Evolutionary conservation across 2,113 vertebrate genomes (phyloP).

Genomic region (Addax nasomaculatus): DNA sequence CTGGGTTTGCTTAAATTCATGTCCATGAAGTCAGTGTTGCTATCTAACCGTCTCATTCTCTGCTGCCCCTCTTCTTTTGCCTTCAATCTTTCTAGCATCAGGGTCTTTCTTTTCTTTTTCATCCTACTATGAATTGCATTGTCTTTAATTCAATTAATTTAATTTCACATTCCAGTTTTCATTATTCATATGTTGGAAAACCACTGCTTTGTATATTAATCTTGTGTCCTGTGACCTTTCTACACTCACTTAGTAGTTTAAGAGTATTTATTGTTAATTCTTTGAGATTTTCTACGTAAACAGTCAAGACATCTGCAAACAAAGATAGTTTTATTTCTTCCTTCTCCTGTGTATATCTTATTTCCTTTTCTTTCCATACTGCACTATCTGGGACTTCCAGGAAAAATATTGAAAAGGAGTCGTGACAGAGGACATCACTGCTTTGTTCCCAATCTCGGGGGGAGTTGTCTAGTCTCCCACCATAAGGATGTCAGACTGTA

Average conservation of each 20-base stretch:
- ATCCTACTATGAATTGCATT: neutral
- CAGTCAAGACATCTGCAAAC: neutral
- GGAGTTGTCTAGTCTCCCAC: neutral
- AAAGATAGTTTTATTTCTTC: neutral
- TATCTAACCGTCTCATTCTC: neutral
- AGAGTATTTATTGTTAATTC: neutral
- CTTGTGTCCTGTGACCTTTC: neutral
- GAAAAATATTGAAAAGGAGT: neutral
- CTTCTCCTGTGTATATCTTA: neutral
- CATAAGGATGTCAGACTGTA: neutral
- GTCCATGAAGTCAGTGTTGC: neutral
- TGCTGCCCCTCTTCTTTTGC: neutral
- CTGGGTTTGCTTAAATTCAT: neutral
- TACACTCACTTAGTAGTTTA: neutral
- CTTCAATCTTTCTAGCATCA: neutral
- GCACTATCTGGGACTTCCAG: neutral
- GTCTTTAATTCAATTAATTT: neutral
- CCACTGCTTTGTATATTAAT: neutral
- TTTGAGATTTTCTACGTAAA: neutral
- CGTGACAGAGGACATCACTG: neutral
- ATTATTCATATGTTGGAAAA: neutral
- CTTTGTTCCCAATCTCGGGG: neutral
- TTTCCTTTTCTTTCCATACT: neutral
- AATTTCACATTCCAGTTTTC: neutral
- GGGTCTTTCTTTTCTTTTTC: neutral